phyloP scores from a whole-genome alignment of 2,888 invertebrate genomes.

The Saturnia pavonia region DNA sequence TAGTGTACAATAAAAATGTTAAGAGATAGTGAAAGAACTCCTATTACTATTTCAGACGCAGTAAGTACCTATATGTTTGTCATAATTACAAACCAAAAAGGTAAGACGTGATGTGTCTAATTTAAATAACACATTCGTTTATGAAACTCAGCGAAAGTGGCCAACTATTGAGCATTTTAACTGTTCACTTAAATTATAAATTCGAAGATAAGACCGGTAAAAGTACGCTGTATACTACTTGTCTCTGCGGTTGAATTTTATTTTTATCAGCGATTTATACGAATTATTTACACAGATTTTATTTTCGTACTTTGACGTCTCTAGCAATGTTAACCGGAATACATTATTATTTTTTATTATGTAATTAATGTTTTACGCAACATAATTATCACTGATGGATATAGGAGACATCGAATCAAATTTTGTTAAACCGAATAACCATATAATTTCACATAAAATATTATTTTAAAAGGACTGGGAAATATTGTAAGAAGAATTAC shows the following conservation, averaged over 20 bases:
- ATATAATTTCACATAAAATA: no score
- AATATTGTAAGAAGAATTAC: no score
- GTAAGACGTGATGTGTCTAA: not conserved
- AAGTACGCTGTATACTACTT: conserved; percentile 30
- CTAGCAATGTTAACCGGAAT: not conserved
- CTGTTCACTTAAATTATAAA: conserved; percentile 48
- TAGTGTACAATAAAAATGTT: not conserved
- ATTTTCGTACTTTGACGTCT: not conserved
- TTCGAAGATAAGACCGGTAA: conserved; percentile 52
- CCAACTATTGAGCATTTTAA: conserved; percentile 39
- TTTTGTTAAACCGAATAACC: no score
- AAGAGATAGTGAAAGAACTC: not conserved
- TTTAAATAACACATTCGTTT: conserved; percentile 21
- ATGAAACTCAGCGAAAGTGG: conserved; percentile 51
- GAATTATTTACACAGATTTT: not conserved
- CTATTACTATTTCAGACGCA: not conserved
- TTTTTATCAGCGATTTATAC: not conserved
- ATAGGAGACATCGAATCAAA: no score
- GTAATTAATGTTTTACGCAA: no score
- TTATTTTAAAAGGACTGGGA: no score
- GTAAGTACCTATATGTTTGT: not conserved
- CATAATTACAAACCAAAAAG: not conserved
- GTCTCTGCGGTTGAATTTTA: conserved; percentile 13
- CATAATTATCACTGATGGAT: no score
- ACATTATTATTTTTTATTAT: not conserved